Conservation (phyloP, 2,113 vertebrate genomes). For the Peucedramus taeniatus region DNA sequence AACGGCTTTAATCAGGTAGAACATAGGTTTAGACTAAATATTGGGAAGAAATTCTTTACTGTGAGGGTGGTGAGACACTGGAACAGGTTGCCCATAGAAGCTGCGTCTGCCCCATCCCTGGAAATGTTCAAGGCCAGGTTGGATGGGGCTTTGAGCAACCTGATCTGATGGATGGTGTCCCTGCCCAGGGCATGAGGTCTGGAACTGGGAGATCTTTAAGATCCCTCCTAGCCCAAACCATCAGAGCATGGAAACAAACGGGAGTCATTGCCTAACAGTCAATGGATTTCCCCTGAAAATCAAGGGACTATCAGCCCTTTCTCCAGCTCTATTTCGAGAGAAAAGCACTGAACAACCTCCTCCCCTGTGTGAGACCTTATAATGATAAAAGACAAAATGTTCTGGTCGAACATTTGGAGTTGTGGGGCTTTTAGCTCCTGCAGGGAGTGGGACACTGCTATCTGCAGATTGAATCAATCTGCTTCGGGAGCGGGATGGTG, state of each 20-base stretch:
- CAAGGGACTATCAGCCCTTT: not conserved
- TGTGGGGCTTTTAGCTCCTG: not conserved
- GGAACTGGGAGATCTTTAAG: not conserved
- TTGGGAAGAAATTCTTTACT: not conserved
- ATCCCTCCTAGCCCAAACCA: not conserved
- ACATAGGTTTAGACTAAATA: not conserved
- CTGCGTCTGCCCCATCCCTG: too few species aligned
- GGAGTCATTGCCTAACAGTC: not conserved
- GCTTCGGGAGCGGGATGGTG: not conserved
- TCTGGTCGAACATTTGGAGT: not conserved
- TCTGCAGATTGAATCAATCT: conserved; percentile 55
- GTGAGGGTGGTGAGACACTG: not conserved
- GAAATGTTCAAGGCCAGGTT: not conserved
- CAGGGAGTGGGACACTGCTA: not conserved
- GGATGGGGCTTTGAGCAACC: not conserved
- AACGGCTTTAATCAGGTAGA: not conserved
- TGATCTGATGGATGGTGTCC: not conserved
- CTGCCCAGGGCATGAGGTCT: not conserved
- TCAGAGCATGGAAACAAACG: not conserved
- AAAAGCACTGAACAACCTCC: not conserved
- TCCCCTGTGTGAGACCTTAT: not conserved
- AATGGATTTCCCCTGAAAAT: not conserved
- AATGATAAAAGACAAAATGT: not conserved
- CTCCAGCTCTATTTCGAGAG: not conserved
- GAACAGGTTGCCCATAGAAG: too few species aligned